phyloP scores from a whole-genome alignment of 2,113 vertebrate species.

The Lasiurus borealis region DNA sequence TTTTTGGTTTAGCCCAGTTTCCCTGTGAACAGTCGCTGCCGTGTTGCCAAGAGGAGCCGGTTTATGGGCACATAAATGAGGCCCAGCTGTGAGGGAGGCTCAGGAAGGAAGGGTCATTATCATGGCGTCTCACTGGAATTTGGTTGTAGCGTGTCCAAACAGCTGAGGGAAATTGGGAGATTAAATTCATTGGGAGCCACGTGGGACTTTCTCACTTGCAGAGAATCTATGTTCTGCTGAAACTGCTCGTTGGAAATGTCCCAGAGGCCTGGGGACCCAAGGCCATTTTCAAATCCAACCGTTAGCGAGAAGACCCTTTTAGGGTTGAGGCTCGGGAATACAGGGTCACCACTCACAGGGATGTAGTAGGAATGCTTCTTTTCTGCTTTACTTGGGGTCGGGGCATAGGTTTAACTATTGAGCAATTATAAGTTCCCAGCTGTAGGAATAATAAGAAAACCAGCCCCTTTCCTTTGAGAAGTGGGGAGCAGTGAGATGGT shows the following conservation, averaged over 20 bases:
- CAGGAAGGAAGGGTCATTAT: not conserved
- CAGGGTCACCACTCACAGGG: not conserved
- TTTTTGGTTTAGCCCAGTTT: not conserved
- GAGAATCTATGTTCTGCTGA: not conserved
- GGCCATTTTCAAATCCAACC: not conserved
- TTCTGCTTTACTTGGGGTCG: not conserved
- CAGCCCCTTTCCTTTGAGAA: not conserved
- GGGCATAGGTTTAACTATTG: not conserved
- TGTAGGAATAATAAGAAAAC: not conserved
- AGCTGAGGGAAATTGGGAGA: constrained; percentile 22
- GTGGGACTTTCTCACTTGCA: not conserved
- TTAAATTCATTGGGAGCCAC: not conserved
- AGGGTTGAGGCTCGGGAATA: not conserved
- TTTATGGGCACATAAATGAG: not conserved
- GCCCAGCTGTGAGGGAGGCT: constrained; percentile 46
- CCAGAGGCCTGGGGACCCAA: not conserved
- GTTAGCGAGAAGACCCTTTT: not conserved
- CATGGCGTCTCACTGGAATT: constrained; percentile 9
- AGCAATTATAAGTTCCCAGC: not conserved
- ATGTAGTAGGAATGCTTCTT: not conserved
- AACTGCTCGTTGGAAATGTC: not conserved
- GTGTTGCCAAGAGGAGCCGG: not conserved
- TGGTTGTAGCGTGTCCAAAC: constrained; percentile 2
- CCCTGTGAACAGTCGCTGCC: not conserved
- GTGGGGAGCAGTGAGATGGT: not conserved